Conservation (phyloP, 2,888 invertebrate genomes). For the Drosophila yooni region DNA sequence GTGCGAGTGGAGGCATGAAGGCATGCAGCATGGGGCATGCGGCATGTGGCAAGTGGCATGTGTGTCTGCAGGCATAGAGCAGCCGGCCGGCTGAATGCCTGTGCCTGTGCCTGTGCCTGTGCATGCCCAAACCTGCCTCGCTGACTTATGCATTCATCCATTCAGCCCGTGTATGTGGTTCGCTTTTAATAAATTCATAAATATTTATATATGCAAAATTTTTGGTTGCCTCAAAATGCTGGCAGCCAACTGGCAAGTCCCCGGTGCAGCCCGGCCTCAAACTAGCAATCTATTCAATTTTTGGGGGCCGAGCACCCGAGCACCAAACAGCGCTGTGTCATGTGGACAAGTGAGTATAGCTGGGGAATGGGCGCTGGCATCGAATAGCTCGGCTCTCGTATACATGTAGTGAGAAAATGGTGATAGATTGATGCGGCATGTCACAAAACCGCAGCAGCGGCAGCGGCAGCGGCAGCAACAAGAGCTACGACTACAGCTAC, state of each 20-base stretch:
- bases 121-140: constrained; percentile 42
- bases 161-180: constrained; percentile 64
- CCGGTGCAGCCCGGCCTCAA: constrained; percentile 25
- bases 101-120: constrained; percentile 11
- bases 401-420: constrained; percentile 58
- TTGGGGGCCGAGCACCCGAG: constrained; percentile 19
- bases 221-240: constrained; percentile 57
- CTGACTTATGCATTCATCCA: constrained; percentile 81
- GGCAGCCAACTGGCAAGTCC: constrained; percentile 56
- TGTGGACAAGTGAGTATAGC: constrained; percentile 5
- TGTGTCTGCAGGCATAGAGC: constrained; percentile 20
- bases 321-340: constrained; percentile 18
- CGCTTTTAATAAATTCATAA: constrained; percentile 86
- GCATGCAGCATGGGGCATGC: constrained; percentile 26
- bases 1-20: constrained; percentile 22
- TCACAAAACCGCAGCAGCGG: constrained; percentile 71
- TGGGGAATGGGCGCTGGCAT: constrained; percentile 25
- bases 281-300: constrained; percentile 75
- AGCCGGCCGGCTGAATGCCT: constrained; percentile 2
- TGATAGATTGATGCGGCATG: constrained; percentile 81
- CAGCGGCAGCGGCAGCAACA: constrained; percentile 13
- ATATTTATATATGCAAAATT: constrained; percentile 85
- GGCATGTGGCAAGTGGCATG: constrained; percentile 35
- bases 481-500: constrained; percentile 1
- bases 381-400: constrained; percentile 17